These are phyloP conservation scores for Rhopalosiphum maidis DNA, from an alignment of 1,140 invertebrate genomes.

Conservation along the genomic window DNA sequence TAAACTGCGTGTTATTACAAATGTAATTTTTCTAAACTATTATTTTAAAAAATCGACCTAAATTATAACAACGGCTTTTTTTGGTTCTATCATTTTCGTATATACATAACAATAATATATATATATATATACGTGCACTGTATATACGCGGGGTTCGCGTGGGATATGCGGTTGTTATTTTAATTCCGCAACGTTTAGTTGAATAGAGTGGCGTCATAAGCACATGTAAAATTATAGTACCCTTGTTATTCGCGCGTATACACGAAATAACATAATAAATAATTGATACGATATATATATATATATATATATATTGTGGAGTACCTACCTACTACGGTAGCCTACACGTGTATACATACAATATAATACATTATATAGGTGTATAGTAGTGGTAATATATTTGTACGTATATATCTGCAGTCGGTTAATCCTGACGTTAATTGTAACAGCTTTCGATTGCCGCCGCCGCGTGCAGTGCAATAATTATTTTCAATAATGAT, in stretches of 20 bases:
- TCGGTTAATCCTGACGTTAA: conserved; percentile 4
- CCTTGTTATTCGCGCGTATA: neutral
- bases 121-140: neutral
- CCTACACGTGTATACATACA: neutral
- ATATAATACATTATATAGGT: neutral
- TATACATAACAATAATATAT: neutral
- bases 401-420: neutral
- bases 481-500: neutral
- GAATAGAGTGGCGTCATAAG: conserved; percentile 11
- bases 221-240: neutral
- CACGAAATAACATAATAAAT: neutral
- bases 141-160: neutral
- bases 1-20: neutral
- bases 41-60: conserved; percentile 12
- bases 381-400: neutral
- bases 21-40: conserved; percentile 4
- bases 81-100: neutral
- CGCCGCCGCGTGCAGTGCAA: neutral
- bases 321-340: neutral
- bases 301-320: neutral
- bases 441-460: neutral
- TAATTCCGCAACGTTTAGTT: neutral
- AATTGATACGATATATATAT: neutral
- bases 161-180: neutral
- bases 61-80: neutral